Base-by-base conservation (phyloP, 2,888 invertebrate genomes). In the Diarsia brunnea region DNA sequence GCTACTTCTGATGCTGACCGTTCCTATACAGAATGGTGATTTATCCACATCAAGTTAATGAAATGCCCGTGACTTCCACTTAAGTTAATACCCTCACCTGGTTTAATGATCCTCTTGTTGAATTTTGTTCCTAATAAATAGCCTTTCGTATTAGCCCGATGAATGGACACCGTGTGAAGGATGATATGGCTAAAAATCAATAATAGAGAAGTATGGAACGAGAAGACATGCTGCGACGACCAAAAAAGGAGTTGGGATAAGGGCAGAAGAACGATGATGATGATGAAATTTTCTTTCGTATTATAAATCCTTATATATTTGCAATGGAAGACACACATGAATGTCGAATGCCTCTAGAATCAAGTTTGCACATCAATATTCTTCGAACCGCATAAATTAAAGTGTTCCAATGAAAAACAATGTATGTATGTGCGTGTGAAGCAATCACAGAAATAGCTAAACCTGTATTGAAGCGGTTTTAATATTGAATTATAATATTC, bases 291-390 rank as follows among this genome's bases (percentile, higher is more conserved):
- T 4, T 5, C 21, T 10, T 12, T 0, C 21, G 19, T 24, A 24
- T 14, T 31, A 60, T 51, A 31, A 47, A 31, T 63, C 12, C 24
- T 19, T 24, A 16, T 19, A 3, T 31, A 19, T 60, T 31, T 19
- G 19, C 16, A n/a, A 24, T 45, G 0, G 4, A 24, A 49, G 11
- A 63, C 14, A 38, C 27, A 38, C 4, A 27, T 19, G 70, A 82
- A 79, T 75, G 31, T 60, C 31, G 63, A 65, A 71, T 58, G 16
- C 76, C 79, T 82, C 72, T 49, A 81, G 10, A 45, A 78, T 70
- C 74, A 47, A 55, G 85, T 83, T 74, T 70, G 38, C 47, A 14
- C 53, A 78, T 84, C 27, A 82, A 61, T 82, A 79, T 85, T 75
- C 75, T 71, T 63, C 61, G n/a, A 69, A 45, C 10, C 27, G 78